Evolutionary conservation across 2,888 invertebrate species (phyloP).

Genomic region (Lamellibrachia columna): DNA sequence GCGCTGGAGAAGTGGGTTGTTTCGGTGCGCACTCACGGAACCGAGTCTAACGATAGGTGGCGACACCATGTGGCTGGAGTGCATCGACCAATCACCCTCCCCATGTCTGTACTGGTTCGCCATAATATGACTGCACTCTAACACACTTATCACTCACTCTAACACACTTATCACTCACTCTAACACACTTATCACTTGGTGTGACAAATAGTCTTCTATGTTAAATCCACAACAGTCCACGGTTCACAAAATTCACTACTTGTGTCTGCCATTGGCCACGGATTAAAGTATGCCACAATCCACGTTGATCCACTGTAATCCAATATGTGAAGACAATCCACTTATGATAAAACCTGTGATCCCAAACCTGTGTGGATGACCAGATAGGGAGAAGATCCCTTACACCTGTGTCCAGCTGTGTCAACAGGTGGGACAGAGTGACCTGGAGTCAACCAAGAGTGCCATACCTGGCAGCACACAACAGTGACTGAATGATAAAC

Average conservation of each 20-base stretch:
- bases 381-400: not conserved
- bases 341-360: not conserved
- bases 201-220: no score
- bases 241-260: not conserved
- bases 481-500: not conserved
- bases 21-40: not conserved
- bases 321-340: not conserved
- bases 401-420: not conserved
- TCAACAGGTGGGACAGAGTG: not conserved
- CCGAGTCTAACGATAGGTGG: not conserved
- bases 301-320: not conserved
- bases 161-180: not conserved
- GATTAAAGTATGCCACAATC: no score
- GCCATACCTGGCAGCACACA: not conserved
- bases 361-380: not conserved
- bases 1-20: conserved; percentile 18
- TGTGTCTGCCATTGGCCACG: not conserved
- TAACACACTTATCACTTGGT: not conserved
- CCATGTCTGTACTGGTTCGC: not conserved
- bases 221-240: no score
- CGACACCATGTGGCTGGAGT: not conserved
- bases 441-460: not conserved
- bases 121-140: not conserved
- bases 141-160: no score
- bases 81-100: not conserved